Percentiles rank a stretch among this genome's conserved stretches.
Conservation (phyloP, 2,113 vertebrate species). For the Suncus etruscus region DNA sequence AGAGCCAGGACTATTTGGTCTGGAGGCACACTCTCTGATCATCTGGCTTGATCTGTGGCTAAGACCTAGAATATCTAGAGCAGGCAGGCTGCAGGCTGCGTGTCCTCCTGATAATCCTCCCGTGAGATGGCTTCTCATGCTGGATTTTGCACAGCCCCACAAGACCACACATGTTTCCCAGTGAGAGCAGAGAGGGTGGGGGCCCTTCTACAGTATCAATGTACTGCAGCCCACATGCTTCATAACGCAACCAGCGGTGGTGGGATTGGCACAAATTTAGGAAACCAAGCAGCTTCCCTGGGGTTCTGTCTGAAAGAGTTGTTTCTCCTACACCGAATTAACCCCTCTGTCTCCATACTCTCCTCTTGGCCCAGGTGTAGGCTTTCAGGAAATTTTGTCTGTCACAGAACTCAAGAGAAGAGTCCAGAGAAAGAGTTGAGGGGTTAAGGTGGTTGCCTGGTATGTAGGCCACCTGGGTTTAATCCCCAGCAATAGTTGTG, state of each 20-base stretch:
- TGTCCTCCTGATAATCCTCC: constrained; percentile 57
- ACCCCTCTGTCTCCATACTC: not conserved
- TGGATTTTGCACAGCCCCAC: constrained; percentile 41
- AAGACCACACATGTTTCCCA: not conserved
- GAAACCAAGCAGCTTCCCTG: not conserved
- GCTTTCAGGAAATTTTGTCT: not conserved
- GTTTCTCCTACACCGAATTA: not conserved
- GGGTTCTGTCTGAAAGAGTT: not conserved
- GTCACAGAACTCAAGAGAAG: not conserved
- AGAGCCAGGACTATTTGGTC: constrained; percentile 57
- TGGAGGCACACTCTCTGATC: constrained; percentile 26
- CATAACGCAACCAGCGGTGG: not conserved
- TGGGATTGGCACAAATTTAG: not conserved
- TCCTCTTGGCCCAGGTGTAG: too few species aligned
- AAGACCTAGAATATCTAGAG: constrained; percentile 43
- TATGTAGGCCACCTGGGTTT: too few species aligned
- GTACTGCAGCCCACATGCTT: not conserved
- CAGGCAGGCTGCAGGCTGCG: not conserved
- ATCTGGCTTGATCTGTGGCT: constrained; percentile 62
- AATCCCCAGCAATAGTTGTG: too few species aligned
- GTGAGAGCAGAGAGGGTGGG: not conserved
- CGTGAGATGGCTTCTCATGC: constrained; percentile 56
- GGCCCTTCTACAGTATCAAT: not conserved
- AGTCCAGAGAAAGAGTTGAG: too few species aligned
- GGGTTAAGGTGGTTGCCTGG: too few species aligned